phyloP scores from a whole-genome alignment of 2,797 vertebrate genomes.

The Leuciscus waleckii region DNA sequence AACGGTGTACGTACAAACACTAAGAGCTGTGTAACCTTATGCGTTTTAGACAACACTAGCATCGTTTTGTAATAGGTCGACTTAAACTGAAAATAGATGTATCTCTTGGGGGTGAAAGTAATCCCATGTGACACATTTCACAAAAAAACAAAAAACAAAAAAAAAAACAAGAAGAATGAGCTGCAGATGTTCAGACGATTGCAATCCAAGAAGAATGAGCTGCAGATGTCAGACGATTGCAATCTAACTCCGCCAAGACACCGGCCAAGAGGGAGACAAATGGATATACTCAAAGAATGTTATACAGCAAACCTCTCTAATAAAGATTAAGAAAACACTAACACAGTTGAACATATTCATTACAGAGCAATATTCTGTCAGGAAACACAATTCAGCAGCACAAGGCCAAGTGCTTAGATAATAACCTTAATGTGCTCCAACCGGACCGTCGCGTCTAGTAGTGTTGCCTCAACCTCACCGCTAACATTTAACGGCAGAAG shows the following conservation, averaged over 20 bases:
- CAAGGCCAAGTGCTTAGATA: constrained; percentile 26
- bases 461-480: neutral
- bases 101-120: constrained; percentile 27
- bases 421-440: constrained; percentile 12
- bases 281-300: constrained; percentile 21
- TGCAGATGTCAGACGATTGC: constrained; percentile 36
- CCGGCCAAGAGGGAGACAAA: constrained; percentile 22
- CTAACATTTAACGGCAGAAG: constrained; percentile 26
- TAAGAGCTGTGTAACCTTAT: neutral
- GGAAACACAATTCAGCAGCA: constrained; percentile 23
- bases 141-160: neutral
- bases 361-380: constrained; percentile 21
- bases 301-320: constrained; percentile 22
- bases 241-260: constrained; percentile 10
- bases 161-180: constrained; percentile 2
- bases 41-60: neutral
- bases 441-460: neutral
- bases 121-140: constrained; percentile 36
- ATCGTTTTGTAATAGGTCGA: constrained; percentile 1
- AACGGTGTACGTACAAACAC: neutral
- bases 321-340: constrained; percentile 39
- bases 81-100: constrained; percentile 22
- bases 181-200: constrained; percentile 34
- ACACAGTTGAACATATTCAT: constrained; percentile 32
- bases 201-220: constrained; percentile 28